Evolutionary conservation across 2,797 vertebrate genomes (phyloP).

Genomic region (Neosilurus mollespiculum): DNA sequence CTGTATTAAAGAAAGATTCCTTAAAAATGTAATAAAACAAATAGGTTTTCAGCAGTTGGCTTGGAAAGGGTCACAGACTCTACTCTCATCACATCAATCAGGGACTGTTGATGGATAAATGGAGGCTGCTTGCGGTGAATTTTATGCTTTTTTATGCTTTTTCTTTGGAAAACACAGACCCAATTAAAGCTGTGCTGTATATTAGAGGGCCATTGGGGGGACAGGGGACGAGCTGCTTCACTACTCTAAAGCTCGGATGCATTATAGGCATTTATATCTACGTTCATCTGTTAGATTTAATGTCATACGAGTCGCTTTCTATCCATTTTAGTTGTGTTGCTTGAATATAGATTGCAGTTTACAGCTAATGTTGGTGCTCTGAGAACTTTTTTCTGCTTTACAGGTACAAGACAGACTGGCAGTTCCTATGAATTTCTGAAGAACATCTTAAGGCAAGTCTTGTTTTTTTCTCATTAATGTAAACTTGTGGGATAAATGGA

Average conservation of each 20-base stretch:
- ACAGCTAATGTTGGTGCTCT: not conserved
- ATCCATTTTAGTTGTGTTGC: not conserved
- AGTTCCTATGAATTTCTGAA: constrained; percentile 70
- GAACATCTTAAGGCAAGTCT: constrained; percentile 63
- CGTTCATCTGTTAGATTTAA: constrained; percentile 20
- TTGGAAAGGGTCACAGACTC: constrained; percentile 58
- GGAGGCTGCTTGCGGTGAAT: constrained; percentile 68
- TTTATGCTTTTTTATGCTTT: constrained; percentile 74
- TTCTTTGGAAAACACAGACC: constrained; percentile 65
- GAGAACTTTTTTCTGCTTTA: constrained; percentile 18
- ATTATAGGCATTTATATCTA: constrained; percentile 33
- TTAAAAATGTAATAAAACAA: constrained; percentile 87
- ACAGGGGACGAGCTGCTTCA: constrained; percentile 39
- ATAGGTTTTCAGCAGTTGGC: constrained; percentile 69
- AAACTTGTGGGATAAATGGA: constrained; percentile 57
- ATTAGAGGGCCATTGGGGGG: constrained; percentile 67
- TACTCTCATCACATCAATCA: constrained; percentile 73
- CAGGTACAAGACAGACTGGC: constrained; percentile 56
- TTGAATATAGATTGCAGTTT: constrained; percentile 46
- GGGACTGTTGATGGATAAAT: constrained; percentile 67
- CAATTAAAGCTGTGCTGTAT: constrained; percentile 76
- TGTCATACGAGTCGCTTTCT: constrained; percentile 35
- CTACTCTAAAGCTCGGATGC: constrained; percentile 54
- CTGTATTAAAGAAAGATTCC: constrained; percentile 99
- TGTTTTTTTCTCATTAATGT: constrained; percentile 11